Evolutionary conservation across 2,113 vertebrate species (phyloP).

Genomic region (Phylloscopus trochiloides): DNA sequence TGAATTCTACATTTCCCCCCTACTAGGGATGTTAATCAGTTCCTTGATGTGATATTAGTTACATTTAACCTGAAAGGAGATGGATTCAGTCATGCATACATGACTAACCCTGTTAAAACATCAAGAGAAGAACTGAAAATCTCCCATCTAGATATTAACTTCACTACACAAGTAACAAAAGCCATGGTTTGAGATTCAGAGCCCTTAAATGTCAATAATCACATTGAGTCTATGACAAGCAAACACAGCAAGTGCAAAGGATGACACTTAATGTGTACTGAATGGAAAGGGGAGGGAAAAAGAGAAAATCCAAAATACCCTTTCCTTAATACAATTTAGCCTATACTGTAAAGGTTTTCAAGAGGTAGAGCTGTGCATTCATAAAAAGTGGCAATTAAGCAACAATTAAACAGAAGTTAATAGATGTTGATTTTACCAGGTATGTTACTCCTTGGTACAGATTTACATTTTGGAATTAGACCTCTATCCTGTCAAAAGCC

Average conservation of each 20-base stretch:
- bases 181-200: neutral
- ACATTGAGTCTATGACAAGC: neutral
- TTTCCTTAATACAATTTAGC: neutral
- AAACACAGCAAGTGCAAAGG: neutral
- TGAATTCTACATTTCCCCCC: neutral
- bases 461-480: neutral
- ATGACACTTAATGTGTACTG: neutral
- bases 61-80: constrained; percentile 38
- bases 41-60: neutral
- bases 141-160: neutral
- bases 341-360: neutral
- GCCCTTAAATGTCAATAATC: neutral
- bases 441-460: neutral
- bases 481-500: neutral
- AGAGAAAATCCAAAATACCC: neutral
- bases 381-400: neutral
- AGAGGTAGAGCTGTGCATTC: neutral
- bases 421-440: neutral
- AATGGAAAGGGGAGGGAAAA: neutral
- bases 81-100: neutral
- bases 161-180: neutral
- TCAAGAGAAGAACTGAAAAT: constrained; percentile 11
- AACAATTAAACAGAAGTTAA: neutral
- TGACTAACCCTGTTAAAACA: constrained; percentile 13
- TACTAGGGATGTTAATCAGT: neutral